Base-by-base conservation (phyloP, 2,888 invertebrate species). In the Ectemnius cavifrons region DNA sequence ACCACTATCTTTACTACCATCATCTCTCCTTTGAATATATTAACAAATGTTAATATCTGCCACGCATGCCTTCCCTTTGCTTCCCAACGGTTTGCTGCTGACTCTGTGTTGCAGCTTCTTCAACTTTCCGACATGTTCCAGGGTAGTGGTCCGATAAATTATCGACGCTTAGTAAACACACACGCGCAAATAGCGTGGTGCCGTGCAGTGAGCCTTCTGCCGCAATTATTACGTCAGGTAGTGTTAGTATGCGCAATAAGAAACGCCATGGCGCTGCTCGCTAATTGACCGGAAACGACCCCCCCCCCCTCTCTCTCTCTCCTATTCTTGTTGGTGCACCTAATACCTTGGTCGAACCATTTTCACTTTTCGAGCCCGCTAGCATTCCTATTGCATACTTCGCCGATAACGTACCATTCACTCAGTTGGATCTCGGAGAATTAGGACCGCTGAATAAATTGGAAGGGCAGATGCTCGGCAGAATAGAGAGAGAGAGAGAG, bases 241-340 rank as follows among this genome's bases (percentile, higher is more conserved):
- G 68, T 18, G 49, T 23, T 20, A 28, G 28, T 37, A 37, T 37
- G 37, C 23, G 62, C 27, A 52, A 23, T 23, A 57, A 56, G 68
- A 37, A 37, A 37, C 56, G 45, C 20, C 46, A 37, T 18, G 8
- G 28, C 57, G n/a, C 56, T 28, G 13, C 18, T 37, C 61, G 61
- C 60, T 63, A 63, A 68, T 68, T 63, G 62, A 68, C 62, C 62
- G 62, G 66, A 68, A 63, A 63, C 62, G 49, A 14, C 52, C 27
- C 14, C 14, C n/a, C 52, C 16, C 52, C 47, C 1, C 58, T 58
- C 45, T 4, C 63, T 27, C n/a, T 18, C 49, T 37, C 63, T 28
- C 28, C 18, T 20, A 28, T 16, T 13, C 23, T 23, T 23, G 23
- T 3, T 23, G 23, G 23, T 27, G 16, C 18, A 11, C 13, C 13